phyloP scores from a whole-genome alignment of 2,797 vertebrate genomes.

The Halcyon leucocephala region DNA sequence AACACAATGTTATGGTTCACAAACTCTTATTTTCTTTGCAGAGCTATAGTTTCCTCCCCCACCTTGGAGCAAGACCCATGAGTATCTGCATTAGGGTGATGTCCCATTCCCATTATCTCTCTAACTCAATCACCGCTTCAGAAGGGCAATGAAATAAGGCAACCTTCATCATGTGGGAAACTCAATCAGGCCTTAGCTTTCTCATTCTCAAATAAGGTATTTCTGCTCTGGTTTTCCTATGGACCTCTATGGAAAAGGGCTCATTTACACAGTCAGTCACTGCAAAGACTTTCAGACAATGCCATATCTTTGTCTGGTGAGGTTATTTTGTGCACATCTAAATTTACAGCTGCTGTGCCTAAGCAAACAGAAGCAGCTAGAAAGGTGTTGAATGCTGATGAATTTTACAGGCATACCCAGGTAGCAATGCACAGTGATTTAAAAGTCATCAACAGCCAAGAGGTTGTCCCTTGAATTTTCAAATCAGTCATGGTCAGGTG shows the following conservation, averaged over 20 bases:
- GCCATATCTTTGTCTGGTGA: slow-evolving; percentile 9
- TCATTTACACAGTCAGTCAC: not conserved
- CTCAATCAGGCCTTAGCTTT: not conserved
- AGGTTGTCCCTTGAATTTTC: slow-evolving; percentile 57
- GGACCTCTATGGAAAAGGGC: not conserved
- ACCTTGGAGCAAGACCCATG: not conserved
- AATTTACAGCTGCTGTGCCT: slow-evolving; percentile 60
- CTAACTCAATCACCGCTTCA: not conserved
- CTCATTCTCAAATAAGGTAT: not conserved
- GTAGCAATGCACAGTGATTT: slow-evolving; percentile 58
- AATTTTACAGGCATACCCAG: slow-evolving; percentile 56
- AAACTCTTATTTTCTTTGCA: not conserved
- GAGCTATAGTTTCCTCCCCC: not conserved
- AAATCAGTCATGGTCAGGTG: slow-evolving; percentile 62
- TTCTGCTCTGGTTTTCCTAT: not conserved
- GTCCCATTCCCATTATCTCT: not conserved
- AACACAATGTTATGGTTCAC: not conserved
- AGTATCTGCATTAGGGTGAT: not conserved
- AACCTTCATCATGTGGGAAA: not conserved
- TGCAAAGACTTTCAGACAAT: slow-evolving; percentile 20
- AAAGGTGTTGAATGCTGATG: slow-evolving; percentile 65
- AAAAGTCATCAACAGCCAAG: slow-evolving; percentile 71
- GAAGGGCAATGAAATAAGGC: not conserved
- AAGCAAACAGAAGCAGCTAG: slow-evolving; percentile 60
- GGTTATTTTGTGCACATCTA: slow-evolving; percentile 39